Conservation (phyloP, 1,140 invertebrate species). For the Tigriopus japonicus region DNA sequence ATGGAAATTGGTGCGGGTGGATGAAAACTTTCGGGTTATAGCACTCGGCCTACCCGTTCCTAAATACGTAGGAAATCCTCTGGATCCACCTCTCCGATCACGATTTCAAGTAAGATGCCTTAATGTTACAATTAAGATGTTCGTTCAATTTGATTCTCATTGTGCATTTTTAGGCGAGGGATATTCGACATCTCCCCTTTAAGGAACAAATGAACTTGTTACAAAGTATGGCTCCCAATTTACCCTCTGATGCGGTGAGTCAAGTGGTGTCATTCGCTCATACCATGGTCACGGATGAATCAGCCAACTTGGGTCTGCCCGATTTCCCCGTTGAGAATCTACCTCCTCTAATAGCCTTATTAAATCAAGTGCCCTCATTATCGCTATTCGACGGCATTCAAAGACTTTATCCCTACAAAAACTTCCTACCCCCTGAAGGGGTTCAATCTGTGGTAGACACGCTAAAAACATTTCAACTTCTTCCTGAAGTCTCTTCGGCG, state of each 20-base stretch:
- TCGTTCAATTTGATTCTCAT: too few species aligned
- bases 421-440: constrained; percentile 51
- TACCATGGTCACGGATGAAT: constrained; percentile 44
- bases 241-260: constrained; percentile 16
- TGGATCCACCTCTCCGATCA: constrained; percentile 85
- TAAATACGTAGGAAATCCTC: constrained; percentile 67
- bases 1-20: constrained; percentile 70
- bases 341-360: constrained; percentile 38
- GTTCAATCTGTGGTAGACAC: constrained; percentile 44
- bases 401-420: constrained; percentile 60
- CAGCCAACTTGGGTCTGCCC: constrained; percentile 46
- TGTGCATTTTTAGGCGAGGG: constrained; percentile 34
- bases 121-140: too few species aligned
- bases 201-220: constrained; percentile 17
- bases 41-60: constrained; percentile 73
- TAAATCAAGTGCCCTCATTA: constrained; percentile 46
- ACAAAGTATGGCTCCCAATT: constrained; percentile 7
- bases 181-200: constrained; percentile 38
- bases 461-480: constrained; percentile 38
- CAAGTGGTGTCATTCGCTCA: constrained; percentile 18
- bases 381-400: constrained; percentile 44
- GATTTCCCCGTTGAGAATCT: constrained; percentile 82
- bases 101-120: constrained; percentile 63
- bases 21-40: constrained; percentile 76
- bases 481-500: background rate